Base-by-base conservation (phyloP, 2,113 vertebrate genomes). In the Suricata suricatta region DNA sequence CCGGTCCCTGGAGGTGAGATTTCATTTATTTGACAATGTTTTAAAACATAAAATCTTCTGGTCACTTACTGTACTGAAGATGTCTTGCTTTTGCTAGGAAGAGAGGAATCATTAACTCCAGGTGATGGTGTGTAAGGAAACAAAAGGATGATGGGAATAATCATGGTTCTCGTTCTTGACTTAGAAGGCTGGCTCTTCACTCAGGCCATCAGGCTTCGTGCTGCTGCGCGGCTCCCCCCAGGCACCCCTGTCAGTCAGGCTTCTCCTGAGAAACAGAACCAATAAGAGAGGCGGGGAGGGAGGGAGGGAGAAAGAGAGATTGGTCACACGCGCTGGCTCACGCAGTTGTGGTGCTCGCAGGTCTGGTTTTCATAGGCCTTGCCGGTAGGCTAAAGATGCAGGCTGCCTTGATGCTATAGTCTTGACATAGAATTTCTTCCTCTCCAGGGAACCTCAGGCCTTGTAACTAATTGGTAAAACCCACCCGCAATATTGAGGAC, bases 1-100 rank as follows among this genome's bases (percentile, higher is more conserved):
- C 98, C 98, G 99, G 88, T 99, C 99, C 4, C 98, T 99, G 21
- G 99, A 99, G 99, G 99, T 99, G 88, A 98, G 95, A 60, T 15
- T 92, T 90, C 8, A 0, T 25, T 27, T 66, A 77, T 79, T 91
- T 93, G 93, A 86, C 35, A 50, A 85, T 69, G 33, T 72, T 76
- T 81, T 74, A 21, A 76, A 38, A 68, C 52, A 29, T 69, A 15
- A 72, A 68, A n/a, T 66, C 6, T 74, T 57, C 44, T 41, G 31
- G 52, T 87, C 33, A 68, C 29, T 95, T 74, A 52, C 33, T 64
- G 1, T 80, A 25, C 47, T 74, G 31, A 87, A 41, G 68, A 35
- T 72, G 25, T 64, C 50, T 93, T 90, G 41, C 14, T 29, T 74
- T 80, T 60, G 17, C 87, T 76, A 69, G 60, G 38, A 81, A 88